These are phyloP conservation scores for Harpalus rubripes DNA, from an alignment of 2,888 invertebrate species.

Conservation along the genomic window DNA sequence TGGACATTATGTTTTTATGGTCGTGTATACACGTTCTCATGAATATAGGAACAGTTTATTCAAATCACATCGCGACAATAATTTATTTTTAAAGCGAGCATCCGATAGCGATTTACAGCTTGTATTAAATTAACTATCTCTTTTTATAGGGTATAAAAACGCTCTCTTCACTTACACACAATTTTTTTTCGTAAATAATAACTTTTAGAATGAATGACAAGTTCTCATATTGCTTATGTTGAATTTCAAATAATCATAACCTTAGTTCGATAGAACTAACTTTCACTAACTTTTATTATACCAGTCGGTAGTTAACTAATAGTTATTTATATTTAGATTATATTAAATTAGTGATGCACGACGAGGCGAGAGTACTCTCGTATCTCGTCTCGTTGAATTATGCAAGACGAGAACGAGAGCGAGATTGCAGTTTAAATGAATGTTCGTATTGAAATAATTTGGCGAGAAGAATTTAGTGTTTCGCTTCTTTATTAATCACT, in stretches of 20 bases:
- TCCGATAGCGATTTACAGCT: slow-evolving; percentile 18
- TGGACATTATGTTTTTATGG: slow-evolving; percentile 50
- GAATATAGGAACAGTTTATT: slow-evolving; percentile 51
- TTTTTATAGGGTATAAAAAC: slow-evolving; percentile 18
- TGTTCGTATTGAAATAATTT: too few relatives aligned
- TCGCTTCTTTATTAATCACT: too few relatives aligned
- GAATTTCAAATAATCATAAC: background rate
- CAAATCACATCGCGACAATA: slow-evolving; percentile 28
- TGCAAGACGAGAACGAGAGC: too few relatives aligned
- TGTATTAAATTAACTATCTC: slow-evolving; percentile 24
- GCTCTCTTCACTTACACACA: background rate
- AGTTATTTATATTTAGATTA: too few relatives aligned
- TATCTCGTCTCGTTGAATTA: too few relatives aligned
- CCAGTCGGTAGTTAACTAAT: too few relatives aligned
- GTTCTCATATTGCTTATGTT: background rate
- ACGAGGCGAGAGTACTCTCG: too few relatives aligned
- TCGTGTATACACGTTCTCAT: slow-evolving; percentile 21
- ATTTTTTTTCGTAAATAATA: background rate
- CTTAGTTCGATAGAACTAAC: too few relatives aligned
- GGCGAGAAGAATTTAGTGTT: too few relatives aligned
- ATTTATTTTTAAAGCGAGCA: slow-evolving; percentile 26
- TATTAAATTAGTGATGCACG: too few relatives aligned
- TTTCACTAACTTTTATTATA: too few relatives aligned
- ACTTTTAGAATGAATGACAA: background rate
- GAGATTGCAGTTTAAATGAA: too few relatives aligned